phyloP scores from a whole-genome alignment of 1,140 invertebrate genomes.

The Plutomurus gul region DNA sequence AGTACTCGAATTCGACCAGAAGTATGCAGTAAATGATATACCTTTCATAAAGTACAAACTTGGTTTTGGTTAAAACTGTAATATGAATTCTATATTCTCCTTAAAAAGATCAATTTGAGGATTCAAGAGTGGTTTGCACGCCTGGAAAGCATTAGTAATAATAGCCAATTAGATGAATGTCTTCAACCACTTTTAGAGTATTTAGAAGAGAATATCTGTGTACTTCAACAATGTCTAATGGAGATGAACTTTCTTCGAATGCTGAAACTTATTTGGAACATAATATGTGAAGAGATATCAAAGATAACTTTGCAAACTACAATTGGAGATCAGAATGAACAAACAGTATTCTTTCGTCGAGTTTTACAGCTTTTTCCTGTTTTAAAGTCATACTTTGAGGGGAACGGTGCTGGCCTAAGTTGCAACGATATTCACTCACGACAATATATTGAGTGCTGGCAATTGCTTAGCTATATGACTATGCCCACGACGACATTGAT shows the following conservation, averaged over 20 bases:
- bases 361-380: constrained; percentile 16
- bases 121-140: not conserved
- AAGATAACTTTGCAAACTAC: not conserved
- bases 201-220: constrained; percentile 46
- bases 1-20: constrained; percentile 31
- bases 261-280: constrained; percentile 46
- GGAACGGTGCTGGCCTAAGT: constrained; percentile 39
- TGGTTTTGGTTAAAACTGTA: not conserved
- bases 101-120: not conserved
- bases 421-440: constrained; percentile 33
- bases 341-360: constrained; percentile 25
- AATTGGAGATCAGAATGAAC: not conserved
- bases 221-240: constrained; percentile 28
- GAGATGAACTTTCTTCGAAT: constrained; percentile 39
- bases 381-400: constrained; percentile 40
- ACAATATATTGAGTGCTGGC: not conserved
- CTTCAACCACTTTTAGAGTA: constrained; percentile 38
- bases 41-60: not conserved
- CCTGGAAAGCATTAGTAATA: not conserved
- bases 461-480: not conserved
- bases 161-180: not conserved
- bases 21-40: not conserved
- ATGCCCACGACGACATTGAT: constrained; percentile 32
- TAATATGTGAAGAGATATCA: constrained; percentile 20
- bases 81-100: too few relatives aligned